These are phyloP conservation scores for Pomatostomus ruficeps DNA, from an alignment of 2,113 vertebrate genomes.

Conservation along the genomic window DNA sequence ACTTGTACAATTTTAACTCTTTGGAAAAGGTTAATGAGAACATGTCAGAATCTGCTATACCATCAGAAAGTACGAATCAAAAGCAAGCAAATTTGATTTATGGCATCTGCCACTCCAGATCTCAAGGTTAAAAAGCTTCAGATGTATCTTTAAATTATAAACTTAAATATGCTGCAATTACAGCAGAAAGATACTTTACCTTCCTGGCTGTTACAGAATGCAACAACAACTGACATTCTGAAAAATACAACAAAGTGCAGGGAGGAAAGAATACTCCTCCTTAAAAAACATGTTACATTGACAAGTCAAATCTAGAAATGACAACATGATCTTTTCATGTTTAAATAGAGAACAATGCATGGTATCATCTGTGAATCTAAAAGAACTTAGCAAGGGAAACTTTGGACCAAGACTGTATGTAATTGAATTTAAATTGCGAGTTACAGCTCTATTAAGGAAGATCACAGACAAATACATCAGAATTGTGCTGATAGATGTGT, in stretches of 20 bases:
- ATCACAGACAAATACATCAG: neutral
- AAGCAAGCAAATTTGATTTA: slow-evolving; percentile 45
- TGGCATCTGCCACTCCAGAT: slow-evolving; percentile 63
- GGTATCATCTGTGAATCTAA: slow-evolving; percentile 46
- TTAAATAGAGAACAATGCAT: slow-evolving; percentile 59
- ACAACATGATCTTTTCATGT: slow-evolving; percentile 50
- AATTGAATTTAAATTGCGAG: neutral
- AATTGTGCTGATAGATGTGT: neutral
- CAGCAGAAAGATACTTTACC: slow-evolving; percentile 42
- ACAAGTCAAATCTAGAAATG: slow-evolving; percentile 53
- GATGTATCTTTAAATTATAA: slow-evolving; percentile 52
- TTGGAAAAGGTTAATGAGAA: slow-evolving; percentile 66
- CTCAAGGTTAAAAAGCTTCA: slow-evolving; percentile 59
- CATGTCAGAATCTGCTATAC: slow-evolving; percentile 59
- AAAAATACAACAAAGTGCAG: slow-evolving; percentile 51
- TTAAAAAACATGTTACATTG: slow-evolving; percentile 49
- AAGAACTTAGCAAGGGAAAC: slow-evolving; percentile 7
- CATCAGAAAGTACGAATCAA: slow-evolving; percentile 43
- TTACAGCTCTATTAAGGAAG: neutral
- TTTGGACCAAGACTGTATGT: neutral
- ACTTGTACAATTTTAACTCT: slow-evolving; percentile 52
- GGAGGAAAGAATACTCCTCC: slow-evolving; percentile 14
- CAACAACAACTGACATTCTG: slow-evolving; percentile 50
- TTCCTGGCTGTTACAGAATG: slow-evolving; percentile 42
- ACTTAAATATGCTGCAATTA: slow-evolving; percentile 38